phyloP scores from a whole-genome alignment of 53 echinoderm and acorn worm species.

The Echinarachnius parma region DNA sequence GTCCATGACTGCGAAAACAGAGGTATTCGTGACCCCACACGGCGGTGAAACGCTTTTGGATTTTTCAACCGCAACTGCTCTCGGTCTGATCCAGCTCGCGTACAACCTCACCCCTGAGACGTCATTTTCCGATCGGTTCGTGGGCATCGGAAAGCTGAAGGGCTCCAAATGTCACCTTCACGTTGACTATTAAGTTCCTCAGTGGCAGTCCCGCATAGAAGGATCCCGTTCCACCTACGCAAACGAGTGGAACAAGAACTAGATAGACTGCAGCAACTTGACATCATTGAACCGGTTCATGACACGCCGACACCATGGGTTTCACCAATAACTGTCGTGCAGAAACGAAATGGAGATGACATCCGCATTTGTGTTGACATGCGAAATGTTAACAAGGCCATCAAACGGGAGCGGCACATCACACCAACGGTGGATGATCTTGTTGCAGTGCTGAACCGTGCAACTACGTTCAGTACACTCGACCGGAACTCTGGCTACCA shows the following conservation, averaged over 20 bases:
- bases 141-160: too few species aligned
- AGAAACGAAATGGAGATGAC: constrained; percentile 40
- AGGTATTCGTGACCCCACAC: neutral
- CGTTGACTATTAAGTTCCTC: too few species aligned
- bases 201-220: constrained; percentile 43
- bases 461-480: constrained; percentile 46
- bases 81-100: neutral
- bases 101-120: constrained; percentile 44
- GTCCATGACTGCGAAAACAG: neutral
- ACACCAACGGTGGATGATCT: constrained; percentile 59
- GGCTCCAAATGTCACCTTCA: too few species aligned
- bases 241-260: constrained; percentile 49
- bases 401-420: constrained; percentile 56
- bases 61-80: constrained; percentile 4
- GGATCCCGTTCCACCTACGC: constrained; percentile 65
- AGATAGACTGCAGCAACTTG: constrained; percentile 34
- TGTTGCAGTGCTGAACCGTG: constrained; percentile 46
- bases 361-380: constrained; percentile 43
- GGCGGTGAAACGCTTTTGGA: constrained; percentile 6
- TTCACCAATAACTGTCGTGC: constrained; percentile 51
- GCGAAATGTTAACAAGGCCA: constrained; percentile 45
- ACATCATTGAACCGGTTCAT: constrained; percentile 50
- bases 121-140: too few species aligned
- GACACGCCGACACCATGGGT: constrained; percentile 58
- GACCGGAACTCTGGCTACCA: constrained; percentile 58